These are phyloP conservation scores for Drosophila quinaria DNA, from an alignment of 2,888 invertebrate species.

Conservation along the genomic window DNA sequence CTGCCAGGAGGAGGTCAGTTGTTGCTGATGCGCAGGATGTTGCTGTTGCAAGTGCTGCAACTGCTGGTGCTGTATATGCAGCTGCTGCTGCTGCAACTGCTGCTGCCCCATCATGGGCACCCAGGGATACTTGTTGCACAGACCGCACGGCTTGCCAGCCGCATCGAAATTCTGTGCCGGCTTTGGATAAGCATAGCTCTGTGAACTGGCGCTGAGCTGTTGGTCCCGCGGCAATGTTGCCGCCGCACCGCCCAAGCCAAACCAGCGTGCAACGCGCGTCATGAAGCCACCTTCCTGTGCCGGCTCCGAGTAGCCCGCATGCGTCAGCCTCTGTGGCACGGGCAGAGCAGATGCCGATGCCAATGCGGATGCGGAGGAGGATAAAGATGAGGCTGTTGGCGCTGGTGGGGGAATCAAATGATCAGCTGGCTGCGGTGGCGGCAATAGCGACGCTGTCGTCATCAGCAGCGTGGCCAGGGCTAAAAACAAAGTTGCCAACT, in stretches of 20 bases:
- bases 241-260: constrained; percentile 78
- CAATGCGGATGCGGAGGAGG: background rate
- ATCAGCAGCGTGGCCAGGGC: constrained; percentile 37
- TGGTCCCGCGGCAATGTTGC: constrained; percentile 66
- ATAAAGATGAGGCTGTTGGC: constrained; percentile 60
- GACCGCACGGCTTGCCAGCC: constrained; percentile 88
- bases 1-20: constrained; percentile 42
- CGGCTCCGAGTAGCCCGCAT: constrained; percentile 41
- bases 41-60: constrained; percentile 43
- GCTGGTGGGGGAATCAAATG: constrained; percentile 83
- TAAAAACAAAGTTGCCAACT: constrained; percentile 39
- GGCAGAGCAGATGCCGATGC: constrained; percentile 53
- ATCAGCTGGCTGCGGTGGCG: constrained; percentile 75
- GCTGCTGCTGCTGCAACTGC: constrained; percentile 45
- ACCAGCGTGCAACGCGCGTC: constrained; percentile 85
- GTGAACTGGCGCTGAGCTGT: constrained; percentile 57
- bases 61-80: constrained; percentile 17
- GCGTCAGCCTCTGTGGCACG: constrained; percentile 42
- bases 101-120: constrained; percentile 88
- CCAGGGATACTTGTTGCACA: constrained; percentile 94
- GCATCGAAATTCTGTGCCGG: constrained; percentile 68
- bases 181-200: constrained; percentile 74
- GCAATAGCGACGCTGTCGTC: constrained; percentile 19
- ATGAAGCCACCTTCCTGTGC: constrained; percentile 76
- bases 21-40: constrained; percentile 32